Evolutionary conservation across 2,888 invertebrate genomes (phyloP), one percentile per base, ranked within the genome.

Genomic region (Carpatolechia fugitivella): DNA sequence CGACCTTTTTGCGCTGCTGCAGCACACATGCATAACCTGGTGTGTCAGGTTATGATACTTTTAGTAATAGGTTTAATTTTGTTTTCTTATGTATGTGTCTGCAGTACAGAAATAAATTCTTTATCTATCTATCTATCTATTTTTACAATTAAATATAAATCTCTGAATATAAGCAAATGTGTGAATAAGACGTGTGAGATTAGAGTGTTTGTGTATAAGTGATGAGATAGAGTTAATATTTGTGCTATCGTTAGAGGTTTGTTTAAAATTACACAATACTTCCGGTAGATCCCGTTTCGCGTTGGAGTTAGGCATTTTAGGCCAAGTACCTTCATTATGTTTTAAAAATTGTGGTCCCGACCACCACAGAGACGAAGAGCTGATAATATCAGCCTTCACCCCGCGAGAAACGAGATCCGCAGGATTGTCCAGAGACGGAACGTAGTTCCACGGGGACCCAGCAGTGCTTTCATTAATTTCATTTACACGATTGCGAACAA

Each of bases 321-420:
- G 40, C 40, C 40, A 40, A 14, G 5, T 18, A 18, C 8, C 1
- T 20, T 40, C 40, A 18, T 18, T 40, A 18, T 18, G 4, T 18
- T 18, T 3, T 1, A 40, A 8, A 40, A 40, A 40, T 16, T 16
- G 18, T 8, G 46, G 46, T 8, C 46, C 46, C 13, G 46, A 29
- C 46, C 46, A 46, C 46, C 46, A 46, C 13, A 29, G 29, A 5
- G 29, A n/a, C 10, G n/a, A 36, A 36, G 13, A 13, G 36, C 36
- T 36, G 36, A 36, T 36, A 36, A n/a, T 4, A 14, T 56, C 46
- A 33, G 56, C 52, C 50, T 35, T 55, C 41, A 57, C 11, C 31
- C 60, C 60, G 1, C 60, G 56, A 44, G 57, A 55, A 54, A 49
- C 52, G n/a, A 60, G 52, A 54, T 60, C 60, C 24, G 50, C 50